Percentiles rank a stretch among this genome's conserved stretches.
Conservation (phyloP, 2,888 invertebrate species). For the Galerucella calmariensis region DNA sequence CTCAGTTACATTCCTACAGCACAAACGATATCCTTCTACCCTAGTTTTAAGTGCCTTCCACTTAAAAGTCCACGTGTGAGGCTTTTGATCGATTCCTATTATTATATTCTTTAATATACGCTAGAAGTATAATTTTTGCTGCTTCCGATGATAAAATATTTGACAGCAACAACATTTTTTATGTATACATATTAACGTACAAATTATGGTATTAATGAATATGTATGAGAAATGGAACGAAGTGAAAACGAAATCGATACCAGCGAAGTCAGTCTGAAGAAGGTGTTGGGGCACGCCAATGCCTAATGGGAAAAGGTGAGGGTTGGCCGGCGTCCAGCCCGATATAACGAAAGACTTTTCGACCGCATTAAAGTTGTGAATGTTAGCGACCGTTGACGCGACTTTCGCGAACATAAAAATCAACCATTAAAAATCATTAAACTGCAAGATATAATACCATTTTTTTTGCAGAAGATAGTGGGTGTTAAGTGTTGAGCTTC, state of each 20-base stretch:
- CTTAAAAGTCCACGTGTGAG: too few species aligned
- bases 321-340: slow-evolving; percentile 54
- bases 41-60: too few species aligned
- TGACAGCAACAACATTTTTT: neutral
- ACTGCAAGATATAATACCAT: neutral
- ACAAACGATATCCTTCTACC: too few species aligned
- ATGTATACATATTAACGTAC: neutral
- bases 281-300: slow-evolving; percentile 29
- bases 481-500: slow-evolving; percentile 14
- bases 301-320: slow-evolving; percentile 39
- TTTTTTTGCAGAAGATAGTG: slow-evolving; percentile 7
- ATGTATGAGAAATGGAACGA: slow-evolving; percentile 22
- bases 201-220: slow-evolving; percentile 15
- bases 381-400: slow-evolving; percentile 48
- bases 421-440: slow-evolving; percentile 17
- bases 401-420: slow-evolving; percentile 34
- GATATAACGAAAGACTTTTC: slow-evolving; percentile 50
- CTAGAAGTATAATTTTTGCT: too few species aligned
- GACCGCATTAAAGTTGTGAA: slow-evolving; percentile 55
- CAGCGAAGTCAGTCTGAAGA: slow-evolving; percentile 2
- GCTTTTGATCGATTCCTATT: too few species aligned
- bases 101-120: too few species aligned
- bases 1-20: too few species aligned
- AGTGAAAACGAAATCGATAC: slow-evolving; percentile 23
- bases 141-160: neutral